phyloP scores from a whole-genome alignment of 23 tunicate genomes.

The Styela plicata region DNA sequence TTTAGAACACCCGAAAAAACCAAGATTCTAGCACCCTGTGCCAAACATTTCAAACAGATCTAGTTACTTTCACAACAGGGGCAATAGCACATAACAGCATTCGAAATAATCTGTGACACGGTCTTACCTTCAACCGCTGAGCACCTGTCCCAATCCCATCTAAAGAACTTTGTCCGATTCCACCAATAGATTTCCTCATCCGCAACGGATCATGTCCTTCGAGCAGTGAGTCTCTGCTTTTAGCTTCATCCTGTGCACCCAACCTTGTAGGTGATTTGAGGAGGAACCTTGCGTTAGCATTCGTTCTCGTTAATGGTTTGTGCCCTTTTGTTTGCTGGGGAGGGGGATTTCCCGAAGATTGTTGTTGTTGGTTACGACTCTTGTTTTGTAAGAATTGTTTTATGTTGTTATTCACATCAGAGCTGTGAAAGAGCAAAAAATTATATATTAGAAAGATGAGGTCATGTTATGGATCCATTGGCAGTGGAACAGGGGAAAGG shows the following conservation, averaged over 20 bases:
- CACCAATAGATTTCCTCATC: not conserved
- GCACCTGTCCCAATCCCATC: not conserved
- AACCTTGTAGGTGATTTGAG: constrained; percentile 9
- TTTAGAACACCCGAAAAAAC: too few relatives aligned
- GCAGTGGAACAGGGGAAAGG: too few relatives aligned
- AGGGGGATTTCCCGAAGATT: not conserved
- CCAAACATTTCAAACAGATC: too few relatives aligned
- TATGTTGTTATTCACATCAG: constrained; percentile 27
- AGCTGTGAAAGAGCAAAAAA: not conserved
- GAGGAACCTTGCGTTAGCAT: constrained; percentile 31
- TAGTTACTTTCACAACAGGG: too few relatives aligned
- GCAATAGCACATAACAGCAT: too few relatives aligned
- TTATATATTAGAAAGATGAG: too few relatives aligned
- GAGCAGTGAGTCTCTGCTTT: not conserved
- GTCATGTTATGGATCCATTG: too few relatives aligned
- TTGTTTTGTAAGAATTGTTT: constrained; percentile 27
- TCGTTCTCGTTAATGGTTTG: constrained; percentile 24
- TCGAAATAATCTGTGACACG: too few relatives aligned
- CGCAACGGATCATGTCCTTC: not conserved
- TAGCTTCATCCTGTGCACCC: not conserved
- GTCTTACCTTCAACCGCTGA: not conserved
- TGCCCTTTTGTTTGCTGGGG: constrained; percentile 1
- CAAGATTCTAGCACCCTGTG: too few relatives aligned
- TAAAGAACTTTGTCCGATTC: not conserved
- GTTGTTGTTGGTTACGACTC: constrained; percentile 13